A percentile compares a stretch with the other conserved stretches of the same genome.
phyloP scores from a whole-genome alignment of 2,888 invertebrate species.

The Vanessa cardui region DNA sequence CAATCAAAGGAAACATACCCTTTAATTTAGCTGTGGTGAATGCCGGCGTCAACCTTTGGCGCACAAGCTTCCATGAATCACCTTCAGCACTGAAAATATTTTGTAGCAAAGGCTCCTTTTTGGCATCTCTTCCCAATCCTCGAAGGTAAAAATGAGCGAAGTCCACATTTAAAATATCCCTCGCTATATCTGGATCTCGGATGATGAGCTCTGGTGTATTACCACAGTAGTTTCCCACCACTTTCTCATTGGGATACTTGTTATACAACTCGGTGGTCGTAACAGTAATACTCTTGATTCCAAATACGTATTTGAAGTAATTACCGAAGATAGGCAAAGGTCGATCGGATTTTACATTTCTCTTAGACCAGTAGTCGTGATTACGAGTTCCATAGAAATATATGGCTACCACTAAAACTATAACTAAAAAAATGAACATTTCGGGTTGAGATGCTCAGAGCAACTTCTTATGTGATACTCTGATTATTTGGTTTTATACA shows the following conservation, averaged over 20 bases:
- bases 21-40: slow-evolving; percentile 67
- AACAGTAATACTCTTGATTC: slow-evolving; percentile 51
- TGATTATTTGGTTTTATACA: too few species aligned
- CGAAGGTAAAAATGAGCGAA: slow-evolving; percentile 59
- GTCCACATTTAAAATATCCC: slow-evolving; percentile 55
- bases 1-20: slow-evolving; percentile 67
- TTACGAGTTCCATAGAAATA: slow-evolving; percentile 53
- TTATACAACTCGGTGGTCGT: slow-evolving; percentile 54
- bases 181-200: slow-evolving; percentile 59
- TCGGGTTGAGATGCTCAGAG: background rate
- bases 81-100: slow-evolving; percentile 64
- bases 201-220: slow-evolving; percentile 59
- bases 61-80: slow-evolving; percentile 63
- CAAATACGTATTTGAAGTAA: slow-evolving; percentile 51
- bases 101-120: slow-evolving; percentile 53
- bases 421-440: slow-evolving; percentile 15
- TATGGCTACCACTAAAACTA: slow-evolving; percentile 38
- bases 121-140: slow-evolving; percentile 52
- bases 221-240: slow-evolving; percentile 62
- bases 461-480: background rate
- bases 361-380: slow-evolving; percentile 59
- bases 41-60: slow-evolving; percentile 64
- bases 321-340: slow-evolving; percentile 62
- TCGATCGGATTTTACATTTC: slow-evolving; percentile 59
- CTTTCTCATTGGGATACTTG: slow-evolving; percentile 61